Evolutionary conservation across 53 echinoderm and acorn worm genomes (phyloP).

Genomic region (Astropecten irregularis): DNA sequence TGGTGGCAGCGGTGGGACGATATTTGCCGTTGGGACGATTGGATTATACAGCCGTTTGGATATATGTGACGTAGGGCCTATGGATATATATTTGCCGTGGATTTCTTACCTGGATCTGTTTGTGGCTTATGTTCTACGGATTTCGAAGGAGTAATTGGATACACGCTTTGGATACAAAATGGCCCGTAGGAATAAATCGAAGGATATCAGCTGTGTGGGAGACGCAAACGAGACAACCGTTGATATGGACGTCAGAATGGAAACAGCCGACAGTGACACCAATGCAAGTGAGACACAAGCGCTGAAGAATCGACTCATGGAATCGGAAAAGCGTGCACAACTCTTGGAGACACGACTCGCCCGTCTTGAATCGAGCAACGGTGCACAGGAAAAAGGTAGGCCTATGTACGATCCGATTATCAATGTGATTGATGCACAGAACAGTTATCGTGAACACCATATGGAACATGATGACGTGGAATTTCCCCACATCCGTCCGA

Average conservation of each 20-base stretch:
- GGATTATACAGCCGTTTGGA: too few relatives aligned
- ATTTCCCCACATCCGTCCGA: neutral
- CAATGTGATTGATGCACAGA: constrained; percentile 11
- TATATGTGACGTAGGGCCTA: too few relatives aligned
- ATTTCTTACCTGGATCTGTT: too few relatives aligned
- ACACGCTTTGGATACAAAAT: neutral
- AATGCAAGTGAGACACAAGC: neutral
- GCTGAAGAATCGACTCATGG: neutral
- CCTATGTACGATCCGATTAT: neutral
- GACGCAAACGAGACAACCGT: neutral
- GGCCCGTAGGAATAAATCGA: neutral
- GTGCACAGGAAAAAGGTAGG: neutral
- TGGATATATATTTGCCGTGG: too few relatives aligned
- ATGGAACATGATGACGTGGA: neutral
- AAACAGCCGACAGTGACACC: neutral
- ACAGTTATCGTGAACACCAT: neutral
- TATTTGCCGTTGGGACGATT: too few relatives aligned
- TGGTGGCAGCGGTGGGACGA: too few relatives aligned
- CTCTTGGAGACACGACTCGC: constrained; percentile 26
- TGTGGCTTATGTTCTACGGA: neutral
- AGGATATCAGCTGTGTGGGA: neutral
- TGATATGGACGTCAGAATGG: neutral
- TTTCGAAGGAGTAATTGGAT: neutral
- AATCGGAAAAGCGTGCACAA: constrained; percentile 6
- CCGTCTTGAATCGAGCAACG: neutral